A percentile compares a stretch with the other conserved stretches of the same genome.
These are phyloP conservation scores for Beris morrisii DNA, from an alignment of 2,888 invertebrate species.

Conservation along the genomic window DNA sequence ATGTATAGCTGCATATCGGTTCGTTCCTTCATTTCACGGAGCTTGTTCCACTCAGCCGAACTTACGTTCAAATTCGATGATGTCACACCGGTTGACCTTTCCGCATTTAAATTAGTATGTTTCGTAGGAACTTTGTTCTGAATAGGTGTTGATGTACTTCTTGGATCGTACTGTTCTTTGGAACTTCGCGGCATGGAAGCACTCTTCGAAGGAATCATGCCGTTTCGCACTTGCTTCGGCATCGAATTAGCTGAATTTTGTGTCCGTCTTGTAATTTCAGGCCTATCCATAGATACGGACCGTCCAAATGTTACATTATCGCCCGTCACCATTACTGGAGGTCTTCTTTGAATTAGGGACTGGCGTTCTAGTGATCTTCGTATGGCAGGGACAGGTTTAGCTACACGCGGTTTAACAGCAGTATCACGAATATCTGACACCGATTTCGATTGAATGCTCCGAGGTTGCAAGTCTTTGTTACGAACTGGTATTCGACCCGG, in stretches of 20 bases:
- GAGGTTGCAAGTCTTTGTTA: not conserved
- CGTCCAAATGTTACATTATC: constrained; percentile 44
- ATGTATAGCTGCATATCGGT: constrained; percentile 49
- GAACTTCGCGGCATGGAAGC: constrained; percentile 41
- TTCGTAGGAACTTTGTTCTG: constrained; percentile 30
- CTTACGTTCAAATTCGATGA: constrained; percentile 41
- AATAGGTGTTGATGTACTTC: constrained; percentile 46
- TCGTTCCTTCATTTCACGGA: constrained; percentile 52
- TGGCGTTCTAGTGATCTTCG: constrained; percentile 44
- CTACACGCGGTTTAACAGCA: constrained; percentile 36
- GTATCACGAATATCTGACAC: constrained; percentile 28
- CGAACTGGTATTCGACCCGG: not conserved
- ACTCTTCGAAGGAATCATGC: constrained; percentile 23
- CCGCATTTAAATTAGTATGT: not conserved
- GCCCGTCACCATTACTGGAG: constrained; percentile 24
- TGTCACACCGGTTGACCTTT: not conserved
- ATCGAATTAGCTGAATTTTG: constrained; percentile 14
- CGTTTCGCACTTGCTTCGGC: constrained; percentile 35
- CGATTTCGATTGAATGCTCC: constrained; percentile 28
- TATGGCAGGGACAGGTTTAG: constrained; percentile 34
- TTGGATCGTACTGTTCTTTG: constrained; percentile 44
- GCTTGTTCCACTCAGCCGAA: constrained; percentile 50
- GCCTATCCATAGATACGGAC: constrained; percentile 51
- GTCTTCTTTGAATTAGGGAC: constrained; percentile 48
- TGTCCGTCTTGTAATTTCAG: constrained; percentile 46